Conservation (phyloP, 2,797 vertebrate species). For the Champsocephalus gunnari region DNA sequence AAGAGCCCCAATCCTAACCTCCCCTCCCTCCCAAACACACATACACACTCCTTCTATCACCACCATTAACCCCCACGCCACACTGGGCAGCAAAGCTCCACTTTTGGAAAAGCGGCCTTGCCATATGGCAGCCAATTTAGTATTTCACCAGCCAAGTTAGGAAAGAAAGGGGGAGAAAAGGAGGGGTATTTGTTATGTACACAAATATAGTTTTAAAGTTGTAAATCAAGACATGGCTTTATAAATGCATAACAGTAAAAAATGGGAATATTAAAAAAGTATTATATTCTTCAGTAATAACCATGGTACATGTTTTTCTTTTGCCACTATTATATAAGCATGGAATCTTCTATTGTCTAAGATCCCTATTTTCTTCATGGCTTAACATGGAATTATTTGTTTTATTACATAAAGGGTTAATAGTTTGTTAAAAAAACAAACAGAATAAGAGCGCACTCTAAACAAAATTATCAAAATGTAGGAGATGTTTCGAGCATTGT, state of each 20-base stretch:
- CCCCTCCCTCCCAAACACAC: slow-evolving; percentile 31
- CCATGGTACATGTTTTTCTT: background rate
- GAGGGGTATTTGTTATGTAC: background rate
- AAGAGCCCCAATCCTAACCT: slow-evolving; percentile 66
- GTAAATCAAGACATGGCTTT: background rate
- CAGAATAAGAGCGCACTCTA: background rate
- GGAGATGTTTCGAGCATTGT: background rate
- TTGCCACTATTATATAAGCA: background rate
- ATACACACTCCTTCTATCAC: slow-evolving; percentile 28
- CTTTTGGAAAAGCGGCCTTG: slow-evolving; percentile 55
- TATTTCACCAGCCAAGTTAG: slow-evolving; percentile 63
- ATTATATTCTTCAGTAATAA: background rate
- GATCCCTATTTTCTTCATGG: background rate
- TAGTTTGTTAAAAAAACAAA: background rate
- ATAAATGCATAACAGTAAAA: background rate
- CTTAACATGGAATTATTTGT: background rate
- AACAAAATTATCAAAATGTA: background rate
- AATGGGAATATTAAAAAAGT: background rate
- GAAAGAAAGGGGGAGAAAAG: slow-evolving; percentile 18
- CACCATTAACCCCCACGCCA: slow-evolving; percentile 56
- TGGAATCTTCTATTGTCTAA: background rate
- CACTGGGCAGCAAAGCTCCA: slow-evolving; percentile 61
- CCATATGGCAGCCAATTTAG: slow-evolving; percentile 83
- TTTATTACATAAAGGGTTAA: background rate
- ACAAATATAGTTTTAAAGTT: slow-evolving; percentile 3